phyloP scores from a whole-genome alignment of 1,140 invertebrate genomes.

The Riptortus pedestris region DNA sequence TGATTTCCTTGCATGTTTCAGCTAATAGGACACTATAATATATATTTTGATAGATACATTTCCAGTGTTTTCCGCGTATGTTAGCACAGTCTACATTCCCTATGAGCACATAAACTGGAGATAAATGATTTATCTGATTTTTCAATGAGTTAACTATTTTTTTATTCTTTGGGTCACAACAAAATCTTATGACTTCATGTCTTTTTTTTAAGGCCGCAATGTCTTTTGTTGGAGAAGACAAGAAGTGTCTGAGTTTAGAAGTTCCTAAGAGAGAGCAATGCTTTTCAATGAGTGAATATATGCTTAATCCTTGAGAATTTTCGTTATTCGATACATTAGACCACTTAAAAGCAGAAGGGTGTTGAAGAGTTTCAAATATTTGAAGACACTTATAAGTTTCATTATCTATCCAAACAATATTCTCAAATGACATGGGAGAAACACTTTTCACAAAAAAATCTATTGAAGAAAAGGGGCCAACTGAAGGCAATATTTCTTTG shows the following conservation, averaged over 20 bases:
- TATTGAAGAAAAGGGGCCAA: no score
- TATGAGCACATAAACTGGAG: neutral
- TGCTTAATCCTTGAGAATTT: neutral
- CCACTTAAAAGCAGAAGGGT: slow-evolving; percentile 64
- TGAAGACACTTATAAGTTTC: slow-evolving; percentile 60
- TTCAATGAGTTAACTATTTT: neutral
- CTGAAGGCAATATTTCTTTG: neutral
- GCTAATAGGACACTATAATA: slow-evolving; percentile 22
- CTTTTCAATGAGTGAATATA: neutral
- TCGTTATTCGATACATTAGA: slow-evolving; percentile 32
- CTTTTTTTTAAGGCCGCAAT: no score
- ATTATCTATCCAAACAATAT: slow-evolving; percentile 51
- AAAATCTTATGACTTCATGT: no score
- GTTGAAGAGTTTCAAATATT: slow-evolving; percentile 59
- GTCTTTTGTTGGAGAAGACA: no score
- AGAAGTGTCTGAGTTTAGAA: neutral
- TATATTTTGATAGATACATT: slow-evolving; percentile 43
- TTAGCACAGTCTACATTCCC: slow-evolving; percentile 39
- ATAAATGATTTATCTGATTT: neutral
- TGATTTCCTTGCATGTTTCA: slow-evolving; percentile 19
- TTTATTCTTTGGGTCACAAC: no score
- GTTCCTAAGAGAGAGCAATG: neutral
- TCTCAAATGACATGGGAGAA: neutral
- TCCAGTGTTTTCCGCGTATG: slow-evolving; percentile 46
- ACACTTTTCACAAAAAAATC: neutral